Percentiles rank a stretch among this genome's conserved stretches.
Conservation (phyloP, 2,888 invertebrate species). For the Ophion ventricosus region DNA sequence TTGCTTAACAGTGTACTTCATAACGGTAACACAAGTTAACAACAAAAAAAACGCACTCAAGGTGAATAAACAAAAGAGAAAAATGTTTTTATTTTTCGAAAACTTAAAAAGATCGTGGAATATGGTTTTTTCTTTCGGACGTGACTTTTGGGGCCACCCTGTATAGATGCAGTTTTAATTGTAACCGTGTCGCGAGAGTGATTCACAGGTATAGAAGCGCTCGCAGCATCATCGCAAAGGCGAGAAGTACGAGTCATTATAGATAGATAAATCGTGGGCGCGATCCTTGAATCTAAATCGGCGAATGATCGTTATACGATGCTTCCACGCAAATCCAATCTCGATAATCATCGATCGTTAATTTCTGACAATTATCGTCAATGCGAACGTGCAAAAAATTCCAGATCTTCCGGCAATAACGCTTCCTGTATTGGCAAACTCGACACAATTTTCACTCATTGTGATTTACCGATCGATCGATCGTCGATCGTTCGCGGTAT, state of each 20-base stretch:
- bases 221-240: slow-evolving; percentile 33
- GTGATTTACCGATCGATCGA: not conserved
- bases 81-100: not conserved
- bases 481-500: not conserved
- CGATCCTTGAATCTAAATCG: slow-evolving; percentile 59
- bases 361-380: slow-evolving; percentile 27
- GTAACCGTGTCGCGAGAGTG: slow-evolving; percentile 65
- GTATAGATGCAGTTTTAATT: not conserved
- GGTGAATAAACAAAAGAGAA: too few species aligned
- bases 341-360: slow-evolving; percentile 51
- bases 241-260: slow-evolving; percentile 30
- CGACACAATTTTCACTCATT: slow-evolving; percentile 6
- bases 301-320: slow-evolving; percentile 48
- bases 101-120: not conserved
- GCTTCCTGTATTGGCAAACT: slow-evolving; percentile 8
- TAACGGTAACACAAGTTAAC: not conserved
- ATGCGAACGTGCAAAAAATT: slow-evolving; percentile 21
- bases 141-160: not conserved
- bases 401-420: not conserved
- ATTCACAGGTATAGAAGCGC: slow-evolving; percentile 43
- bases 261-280: slow-evolving; percentile 54
- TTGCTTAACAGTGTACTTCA: not conserved
- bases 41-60: not conserved
- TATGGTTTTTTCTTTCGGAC: not conserved
- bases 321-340: slow-evolving; percentile 44